Evolutionary conservation across 2,888 invertebrate species (phyloP), one percentile per base, ranked within the genome.

Genomic region (Eupithecia subumbrata): DNA sequence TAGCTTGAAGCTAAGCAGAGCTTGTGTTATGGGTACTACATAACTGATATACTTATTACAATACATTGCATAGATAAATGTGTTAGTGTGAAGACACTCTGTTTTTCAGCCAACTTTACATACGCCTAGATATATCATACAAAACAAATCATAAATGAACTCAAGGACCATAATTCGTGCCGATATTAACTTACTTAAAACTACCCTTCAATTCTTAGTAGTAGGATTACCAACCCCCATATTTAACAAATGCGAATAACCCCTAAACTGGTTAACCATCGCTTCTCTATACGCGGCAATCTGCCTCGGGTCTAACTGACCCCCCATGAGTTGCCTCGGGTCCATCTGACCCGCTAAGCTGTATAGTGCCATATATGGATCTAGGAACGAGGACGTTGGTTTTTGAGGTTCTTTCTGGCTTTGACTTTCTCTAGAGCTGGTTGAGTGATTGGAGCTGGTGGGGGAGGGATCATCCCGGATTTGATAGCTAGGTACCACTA

Each of bases 341-440:
- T 95, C 95, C 87, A 95, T 86, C 5, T 91, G 90, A 0, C 94
- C 93, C 0, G 90, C 89, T 7, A 94, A 76, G 34, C 87, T 90
- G 78, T 94, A 95, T 12, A 95, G 74, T 0, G 95, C 94, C 89
- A 94, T 90, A 72, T 95, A 95, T 0, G 94, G 94, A 52, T 94
- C 95, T 73, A 94, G 86, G 52, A 91, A 88, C 0, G 91, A 90
- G 0, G 82, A 79, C 37, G 79, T 34, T n/a, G 68, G 83, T 40
- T 83, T 84, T 52, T 71, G 77, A 2, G 74, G 70, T 12, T 77
- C 77, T 12, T 87, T 86, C 12, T 85, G 84, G 48, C 87, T 76
- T 9, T 85, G 84, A 52, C 87, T 77, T 12, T 81, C 84, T n/a
- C 82, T 83, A 30, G 88, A 88, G 4, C 89, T 88, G 0, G 88